These are phyloP conservation scores for Magallana nippona DNA, from an alignment of 2,888 invertebrate genomes.

Conservation along the genomic window DNA sequence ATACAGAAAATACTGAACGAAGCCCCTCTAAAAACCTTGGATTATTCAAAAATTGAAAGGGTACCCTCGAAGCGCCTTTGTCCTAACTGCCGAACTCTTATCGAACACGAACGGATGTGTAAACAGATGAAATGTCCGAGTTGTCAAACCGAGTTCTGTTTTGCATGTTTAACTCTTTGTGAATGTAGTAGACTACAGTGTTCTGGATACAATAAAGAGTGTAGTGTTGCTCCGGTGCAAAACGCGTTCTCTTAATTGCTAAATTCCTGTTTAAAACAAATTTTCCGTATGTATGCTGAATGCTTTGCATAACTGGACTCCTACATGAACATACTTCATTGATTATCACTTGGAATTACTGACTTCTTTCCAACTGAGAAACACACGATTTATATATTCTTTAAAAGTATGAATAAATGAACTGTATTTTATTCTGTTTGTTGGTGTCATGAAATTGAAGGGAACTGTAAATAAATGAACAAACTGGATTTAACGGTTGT, in stretches of 20 bases:
- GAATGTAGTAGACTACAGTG: neutral
- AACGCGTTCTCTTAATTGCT: neutral
- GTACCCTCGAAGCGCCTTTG: neutral
- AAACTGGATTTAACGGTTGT: too few relatives aligned
- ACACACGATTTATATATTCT: too few relatives aligned
- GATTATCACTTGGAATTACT: too few relatives aligned
- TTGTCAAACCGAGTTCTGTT: conserved; percentile 4
- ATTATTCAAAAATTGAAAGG: conserved; percentile 10
- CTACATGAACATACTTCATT: too few relatives aligned
- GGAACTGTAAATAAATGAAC: too few relatives aligned
- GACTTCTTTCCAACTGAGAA: too few relatives aligned
- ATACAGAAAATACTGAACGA: conserved; percentile 4
- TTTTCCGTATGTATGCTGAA: too few relatives aligned
- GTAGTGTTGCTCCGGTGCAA: conserved; percentile 17
- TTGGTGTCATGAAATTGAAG: too few relatives aligned
- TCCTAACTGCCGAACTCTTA: conserved; percentile 19
- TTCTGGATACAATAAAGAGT: neutral
- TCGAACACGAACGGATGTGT: conserved; percentile 23
- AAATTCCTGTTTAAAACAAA: too few relatives aligned
- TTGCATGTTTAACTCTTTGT: conserved; percentile 27
- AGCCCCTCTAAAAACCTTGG: neutral
- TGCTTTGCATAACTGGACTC: too few relatives aligned
- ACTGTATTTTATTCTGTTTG: too few relatives aligned
- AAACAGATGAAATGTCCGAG: conserved; percentile 14
- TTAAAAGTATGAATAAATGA: too few relatives aligned